Conservation (phyloP, 2,888 invertebrate genomes). For the Sisyra nigra region DNA sequence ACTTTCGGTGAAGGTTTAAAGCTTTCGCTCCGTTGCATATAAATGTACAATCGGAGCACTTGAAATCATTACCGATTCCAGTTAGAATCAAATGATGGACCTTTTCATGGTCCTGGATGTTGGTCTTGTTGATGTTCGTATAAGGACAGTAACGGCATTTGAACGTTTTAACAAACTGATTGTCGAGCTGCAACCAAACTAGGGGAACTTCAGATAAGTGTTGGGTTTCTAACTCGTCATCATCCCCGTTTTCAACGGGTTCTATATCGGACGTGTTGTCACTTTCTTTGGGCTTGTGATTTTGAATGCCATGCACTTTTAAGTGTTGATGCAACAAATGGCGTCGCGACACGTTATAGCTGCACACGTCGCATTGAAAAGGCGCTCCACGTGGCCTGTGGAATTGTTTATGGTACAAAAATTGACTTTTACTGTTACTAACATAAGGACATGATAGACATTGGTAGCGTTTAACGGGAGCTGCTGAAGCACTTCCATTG, state of each 20-base stretch:
- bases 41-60: slow-evolving; percentile 67
- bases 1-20: slow-evolving; percentile 55
- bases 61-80: slow-evolving; percentile 36
- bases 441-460: slow-evolving; percentile 73
- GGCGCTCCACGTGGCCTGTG: slow-evolving; percentile 57
- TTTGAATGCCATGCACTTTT: slow-evolving; percentile 51
- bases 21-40: slow-evolving; percentile 56
- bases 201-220: slow-evolving; percentile 45
- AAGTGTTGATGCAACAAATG: slow-evolving; percentile 73
- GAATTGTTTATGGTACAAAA: slow-evolving; percentile 73
- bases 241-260: slow-evolving; percentile 19
- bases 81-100: slow-evolving; percentile 41
- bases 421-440: slow-evolving; percentile 74
- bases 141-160: slow-evolving; percentile 75
- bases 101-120: slow-evolving; percentile 69
- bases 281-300: slow-evolving; percentile 23
- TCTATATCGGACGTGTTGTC: slow-evolving; percentile 21
- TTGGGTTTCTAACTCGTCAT: slow-evolving; percentile 25
- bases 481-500: slow-evolving; percentile 18
- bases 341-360: slow-evolving; percentile 65
- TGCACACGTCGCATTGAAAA: slow-evolving; percentile 69
- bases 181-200: slow-evolving; percentile 60
- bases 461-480: slow-evolving; percentile 47
- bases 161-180: slow-evolving; percentile 63
- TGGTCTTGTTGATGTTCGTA: slow-evolving; percentile 62